A percentile compares a stretch with the other conserved stretches of the same genome.
These are phyloP conservation scores for Philypnodon macrostomus DNA, from an alignment of 2,797 vertebrate species.

Conservation along the genomic window DNA sequence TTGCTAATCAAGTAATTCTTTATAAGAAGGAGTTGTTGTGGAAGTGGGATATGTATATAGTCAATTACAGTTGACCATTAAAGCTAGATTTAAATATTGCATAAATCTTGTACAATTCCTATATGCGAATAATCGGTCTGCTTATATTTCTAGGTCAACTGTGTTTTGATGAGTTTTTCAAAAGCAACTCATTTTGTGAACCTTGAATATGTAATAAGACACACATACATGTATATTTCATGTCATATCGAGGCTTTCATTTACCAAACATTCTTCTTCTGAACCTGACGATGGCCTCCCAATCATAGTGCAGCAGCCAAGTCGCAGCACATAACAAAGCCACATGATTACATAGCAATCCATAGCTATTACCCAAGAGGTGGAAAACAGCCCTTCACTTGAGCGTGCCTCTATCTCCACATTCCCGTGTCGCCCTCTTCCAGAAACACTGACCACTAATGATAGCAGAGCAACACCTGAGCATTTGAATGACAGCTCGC, in stretches of 20 bases:
- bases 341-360: constrained; percentile 66
- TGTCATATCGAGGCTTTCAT: constrained; percentile 4
- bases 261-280: constrained; percentile 9
- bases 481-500: constrained; percentile 49
- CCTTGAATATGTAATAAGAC: background rate
- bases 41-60: too few relatives aligned
- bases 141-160: constrained; percentile 1
- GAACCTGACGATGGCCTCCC: constrained; percentile 21
- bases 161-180: background rate
- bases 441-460: constrained; percentile 74
- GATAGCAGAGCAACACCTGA: constrained; percentile 70
- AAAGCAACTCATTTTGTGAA: constrained; percentile 5
- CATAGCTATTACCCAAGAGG: constrained; percentile 66
- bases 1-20: too few relatives aligned
- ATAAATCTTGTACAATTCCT: too few relatives aligned
- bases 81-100: too few relatives aligned
- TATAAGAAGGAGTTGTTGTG: too few relatives aligned
- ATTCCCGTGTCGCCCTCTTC: constrained; percentile 55
- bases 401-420: constrained; percentile 21
- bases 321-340: constrained; percentile 60
- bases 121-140: too few relatives aligned
- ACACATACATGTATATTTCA: background rate
- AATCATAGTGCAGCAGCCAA: constrained; percentile 44
- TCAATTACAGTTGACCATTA: too few relatives aligned
- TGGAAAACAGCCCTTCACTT: constrained; percentile 58